Base-by-base conservation (phyloP, 1,140 invertebrate species). In the Bicyclus anynana region DNA sequence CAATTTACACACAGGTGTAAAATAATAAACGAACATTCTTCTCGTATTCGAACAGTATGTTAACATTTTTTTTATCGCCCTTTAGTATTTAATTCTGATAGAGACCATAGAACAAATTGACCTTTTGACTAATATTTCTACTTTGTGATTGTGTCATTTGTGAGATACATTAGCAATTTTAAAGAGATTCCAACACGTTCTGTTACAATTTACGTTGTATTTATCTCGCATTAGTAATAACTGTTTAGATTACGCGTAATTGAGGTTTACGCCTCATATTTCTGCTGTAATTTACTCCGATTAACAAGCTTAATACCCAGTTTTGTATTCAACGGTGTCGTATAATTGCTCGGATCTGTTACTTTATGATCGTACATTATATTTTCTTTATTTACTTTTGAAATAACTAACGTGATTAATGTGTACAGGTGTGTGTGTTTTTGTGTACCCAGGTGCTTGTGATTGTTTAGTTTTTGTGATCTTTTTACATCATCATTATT, bases 201-300 rank as follows among this genome's bases (percentile, higher is more conserved):
- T 16, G 37, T 2, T 40, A 40, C 37, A 40, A 40, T 40, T 40
- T 40, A 40, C 37, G 13, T 12, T 40, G 37, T 40, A 40, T 40
- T 40, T 40, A 40, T 40, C 16, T 17, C 37, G 37, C 37, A 40
- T 40, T 40, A 40, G 37, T 16, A 40, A 35, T 40, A 40, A 40
- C 37, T 40, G 37, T 40, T 40, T 40, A 40, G 37, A 40, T 40
- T 16, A 40, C 13, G 5, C 10, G 13, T 40, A 40, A 40, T 40
- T 40, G 16, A 13, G 1, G 37, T 40, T 40, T 40, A 40, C 37
- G 37, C 37, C 37, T 40, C 13, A 17, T 40, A 40, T 40, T 40
- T 14, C 37, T 40, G 14, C 37, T 17, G 16, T 40, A 40, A 40
- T 40, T 40, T 40, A 40, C 37, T 17, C 13, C 5, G 37, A 3